These are phyloP conservation scores for Prenolepis imparis DNA, from an alignment of 2,888 invertebrate species.

Conservation along the genomic window DNA sequence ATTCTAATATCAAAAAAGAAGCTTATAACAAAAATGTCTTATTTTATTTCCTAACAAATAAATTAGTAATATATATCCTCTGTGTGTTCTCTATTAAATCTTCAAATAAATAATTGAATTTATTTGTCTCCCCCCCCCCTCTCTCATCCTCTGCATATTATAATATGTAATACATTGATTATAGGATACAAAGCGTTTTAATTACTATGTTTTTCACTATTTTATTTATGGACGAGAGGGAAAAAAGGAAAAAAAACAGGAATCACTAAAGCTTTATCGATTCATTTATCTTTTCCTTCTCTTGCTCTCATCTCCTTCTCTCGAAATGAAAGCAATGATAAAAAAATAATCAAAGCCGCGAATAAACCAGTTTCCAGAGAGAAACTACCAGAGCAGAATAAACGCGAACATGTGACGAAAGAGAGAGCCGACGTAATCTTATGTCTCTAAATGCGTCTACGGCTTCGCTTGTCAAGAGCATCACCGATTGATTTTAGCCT, in stretches of 20 bases:
- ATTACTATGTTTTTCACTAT: not conserved
- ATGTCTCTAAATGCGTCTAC: constrained; percentile 20
- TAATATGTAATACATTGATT: not conserved
- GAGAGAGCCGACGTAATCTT: constrained; percentile 21
- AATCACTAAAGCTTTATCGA: not conserved
- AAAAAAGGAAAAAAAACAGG: not conserved
- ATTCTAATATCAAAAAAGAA: not conserved
- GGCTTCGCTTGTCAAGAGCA: not conserved
- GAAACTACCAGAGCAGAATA: constrained; percentile 11
- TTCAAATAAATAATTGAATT: constrained; percentile 11
- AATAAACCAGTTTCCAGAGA: constrained; percentile 27
- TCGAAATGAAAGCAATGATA: constrained; percentile 3
- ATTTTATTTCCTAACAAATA: constrained; percentile 6
- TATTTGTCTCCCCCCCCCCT: not conserved
- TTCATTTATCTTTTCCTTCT: constrained; percentile 40
- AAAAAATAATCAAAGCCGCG: constrained; percentile 20
- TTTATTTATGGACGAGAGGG: not conserved
- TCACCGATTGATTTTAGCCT: constrained; percentile 28
- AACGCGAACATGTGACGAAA: not conserved
- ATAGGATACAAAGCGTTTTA: not conserved
- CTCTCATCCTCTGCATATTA: not conserved
- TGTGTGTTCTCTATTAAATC: not conserved
- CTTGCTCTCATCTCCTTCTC: not conserved
- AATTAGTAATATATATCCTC: not conserved
- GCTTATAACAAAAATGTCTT: not conserved